Evolutionary conservation across 2,113 vertebrate genomes (phyloP).

Genomic region (Poeciliopsis retropinna): DNA sequence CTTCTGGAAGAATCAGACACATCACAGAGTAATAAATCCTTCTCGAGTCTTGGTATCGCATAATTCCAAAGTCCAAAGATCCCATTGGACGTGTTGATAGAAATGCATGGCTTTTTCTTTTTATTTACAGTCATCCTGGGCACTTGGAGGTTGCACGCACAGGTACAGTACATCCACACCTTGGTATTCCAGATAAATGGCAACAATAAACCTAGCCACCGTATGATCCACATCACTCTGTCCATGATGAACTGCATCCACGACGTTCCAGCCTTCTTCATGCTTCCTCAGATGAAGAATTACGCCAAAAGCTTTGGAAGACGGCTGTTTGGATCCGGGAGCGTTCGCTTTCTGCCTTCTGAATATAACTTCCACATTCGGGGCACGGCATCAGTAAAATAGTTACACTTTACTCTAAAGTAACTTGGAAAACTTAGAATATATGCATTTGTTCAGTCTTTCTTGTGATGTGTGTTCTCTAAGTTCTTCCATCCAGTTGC

Average conservation of each 20-base stretch:
- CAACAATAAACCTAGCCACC: conserved; percentile 61
- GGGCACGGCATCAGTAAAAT: conserved; percentile 13
- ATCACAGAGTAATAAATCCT: conserved; percentile 53
- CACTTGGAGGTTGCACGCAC: conserved; percentile 48
- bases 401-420: conserved; percentile 30
- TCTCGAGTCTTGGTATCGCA: conserved; percentile 14
- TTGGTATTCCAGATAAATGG: conserved; percentile 73
- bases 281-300: conserved; percentile 64
- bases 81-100: conserved; percentile 3
- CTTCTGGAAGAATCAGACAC: conserved; percentile 13
- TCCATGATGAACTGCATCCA: conserved; percentile 69
- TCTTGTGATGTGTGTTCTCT: conserved; percentile 11
- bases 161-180: conserved; percentile 72
- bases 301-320: conserved; percentile 56
- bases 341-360: conserved; percentile 57
- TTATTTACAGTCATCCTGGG: conserved; percentile 1
- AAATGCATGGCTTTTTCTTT: background rate
- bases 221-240: conserved; percentile 60
- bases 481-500: conserved; percentile 47
- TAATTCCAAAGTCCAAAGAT: conserved; percentile 63
- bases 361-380: conserved; percentile 41
- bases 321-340: conserved; percentile 32
- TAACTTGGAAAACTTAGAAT: conserved; percentile 13
- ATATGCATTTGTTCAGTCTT: conserved; percentile 14
- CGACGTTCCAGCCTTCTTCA: conserved; percentile 60